These are phyloP conservation scores for Hypercompe scribonia DNA, from an alignment of 2,888 invertebrate genomes.

Conservation along the genomic window DNA sequence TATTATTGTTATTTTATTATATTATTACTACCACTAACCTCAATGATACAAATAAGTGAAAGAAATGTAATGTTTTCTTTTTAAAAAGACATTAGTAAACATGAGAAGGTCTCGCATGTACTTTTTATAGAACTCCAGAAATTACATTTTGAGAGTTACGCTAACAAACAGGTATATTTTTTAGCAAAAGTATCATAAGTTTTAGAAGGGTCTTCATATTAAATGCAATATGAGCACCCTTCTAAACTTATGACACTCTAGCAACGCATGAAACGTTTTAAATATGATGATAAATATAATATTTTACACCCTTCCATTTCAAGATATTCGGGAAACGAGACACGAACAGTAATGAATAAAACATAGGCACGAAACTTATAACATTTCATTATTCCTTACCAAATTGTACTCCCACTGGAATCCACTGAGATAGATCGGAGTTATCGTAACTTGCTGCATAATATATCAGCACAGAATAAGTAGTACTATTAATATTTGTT, in stretches of 20 bases:
- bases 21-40: not conserved
- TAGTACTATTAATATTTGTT: slow-evolving; percentile 57
- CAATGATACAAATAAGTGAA: not conserved
- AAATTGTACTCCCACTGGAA: slow-evolving; percentile 66
- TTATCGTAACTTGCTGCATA: slow-evolving; percentile 63
- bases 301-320: slow-evolving; percentile 39
- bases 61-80: not conserved
- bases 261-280: not conserved
- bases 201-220: slow-evolving; percentile 31
- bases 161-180: slow-evolving; percentile 31
- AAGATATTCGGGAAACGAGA: slow-evolving; percentile 36
- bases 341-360: slow-evolving; percentile 59
- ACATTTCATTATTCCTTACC: slow-evolving; percentile 69
- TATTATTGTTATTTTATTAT: too few species aligned
- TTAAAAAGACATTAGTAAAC: not conserved
- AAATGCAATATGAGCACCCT: slow-evolving; percentile 31
- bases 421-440: slow-evolving; percentile 58
- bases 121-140: slow-evolving; percentile 7
- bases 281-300: slow-evolving; percentile 34
- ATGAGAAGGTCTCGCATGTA: not conserved
- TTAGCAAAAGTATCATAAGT: slow-evolving; percentile 34
- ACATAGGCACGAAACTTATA: slow-evolving; percentile 61
- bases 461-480: slow-evolving; percentile 1
- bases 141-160: slow-evolving; percentile 26
- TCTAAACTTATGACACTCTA: slow-evolving; percentile 36